Conservation (phyloP, 2,888 invertebrate genomes). For the Uloborus plumipes region DNA sequence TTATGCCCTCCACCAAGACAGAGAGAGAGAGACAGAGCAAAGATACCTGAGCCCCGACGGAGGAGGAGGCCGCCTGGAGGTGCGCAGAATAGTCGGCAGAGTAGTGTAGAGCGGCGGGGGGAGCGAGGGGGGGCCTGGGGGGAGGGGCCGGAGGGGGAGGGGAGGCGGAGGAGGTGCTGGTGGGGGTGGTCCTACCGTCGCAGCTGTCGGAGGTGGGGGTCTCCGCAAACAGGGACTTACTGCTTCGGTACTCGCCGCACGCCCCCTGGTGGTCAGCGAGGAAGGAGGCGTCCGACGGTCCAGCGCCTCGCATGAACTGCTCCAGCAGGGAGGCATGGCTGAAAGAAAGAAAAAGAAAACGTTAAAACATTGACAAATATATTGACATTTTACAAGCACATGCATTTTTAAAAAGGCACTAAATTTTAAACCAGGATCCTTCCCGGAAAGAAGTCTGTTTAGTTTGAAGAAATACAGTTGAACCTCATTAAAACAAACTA, state of each 20-base stretch:
- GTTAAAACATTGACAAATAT: neutral
- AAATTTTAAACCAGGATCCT: no score
- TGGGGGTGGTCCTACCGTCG: conserved; percentile 65
- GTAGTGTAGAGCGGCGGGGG: conserved; percentile 19
- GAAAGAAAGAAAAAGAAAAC: conserved; percentile 12
- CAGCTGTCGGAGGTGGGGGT: conserved; percentile 58
- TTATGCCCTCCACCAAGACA: neutral
- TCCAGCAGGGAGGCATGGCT: conserved; percentile 65
- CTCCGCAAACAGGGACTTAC: conserved; percentile 57
- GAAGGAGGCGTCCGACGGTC: conserved; percentile 33
- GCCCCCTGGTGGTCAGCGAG: conserved; percentile 32
- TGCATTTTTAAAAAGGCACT: no score
- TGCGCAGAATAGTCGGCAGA: conserved; percentile 38
- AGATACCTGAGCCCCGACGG: conserved; percentile 55
- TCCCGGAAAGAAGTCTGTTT: no score
- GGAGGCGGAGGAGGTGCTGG: conserved; percentile 47
- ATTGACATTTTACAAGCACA: neutral
- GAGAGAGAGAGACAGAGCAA: conserved; percentile 39
- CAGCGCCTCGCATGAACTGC: conserved; percentile 66
- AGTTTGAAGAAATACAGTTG: no score
- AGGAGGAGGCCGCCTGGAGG: conserved; percentile 21
- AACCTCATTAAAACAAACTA: no score
- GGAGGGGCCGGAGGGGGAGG: conserved; percentile 56
- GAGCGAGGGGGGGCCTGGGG: conserved; percentile 19
- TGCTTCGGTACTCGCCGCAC: conserved; percentile 55